Base-by-base conservation (phyloP, 2,113 vertebrate genomes). In the Oenanthe oenanthe region DNA sequence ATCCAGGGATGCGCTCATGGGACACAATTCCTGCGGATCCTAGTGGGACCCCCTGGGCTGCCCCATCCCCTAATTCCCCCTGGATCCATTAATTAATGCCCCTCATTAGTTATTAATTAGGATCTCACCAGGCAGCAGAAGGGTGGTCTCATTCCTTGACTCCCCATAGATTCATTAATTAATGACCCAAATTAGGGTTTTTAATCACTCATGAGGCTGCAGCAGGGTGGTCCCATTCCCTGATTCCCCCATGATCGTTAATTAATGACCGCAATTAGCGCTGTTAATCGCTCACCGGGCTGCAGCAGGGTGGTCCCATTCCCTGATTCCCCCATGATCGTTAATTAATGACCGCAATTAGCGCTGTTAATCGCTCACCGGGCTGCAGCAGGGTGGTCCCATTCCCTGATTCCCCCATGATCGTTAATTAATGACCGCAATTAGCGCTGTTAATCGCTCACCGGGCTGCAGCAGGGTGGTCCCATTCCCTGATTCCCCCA, bases 381-480 rank as follows among this genome's bases (percentile, higher is more conserved):
- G 56, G n/a, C 32, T 24, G 19, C 32, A n/a, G 10, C n/a, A 36
- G n/a, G n/a, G n/a, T n/a, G n/a, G 9, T 60, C n/a, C 57, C 57
- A 17, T 36, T 36, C 57, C n/a, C 57, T 17, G 6, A 34, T 9
- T 9, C 31, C 42, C 24, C 32, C 5, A 13, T 7, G 48, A 48
- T 25, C 24, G 25, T 48, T 48, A 53, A 71, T 53, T 40, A 54
- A 12, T 3, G 2, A 13, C 28, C 43, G 17, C 17, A 31, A 60
- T 75, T 3, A 47, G 2, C 2, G 1, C 2, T 20, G 1, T 8
- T 36, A 40, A 62, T 50, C 4, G 24, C 97, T 81, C 97, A 99
- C 99, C 98, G 1, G 99, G 98, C 75, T 98, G 96, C 72, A 98
- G 98, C 31, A 99, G 98, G 5, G 98, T 98, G 17, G 98, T 99